phyloP scores from a whole-genome alignment of 2,113 vertebrate species.

The Callaeas wilsoni region DNA sequence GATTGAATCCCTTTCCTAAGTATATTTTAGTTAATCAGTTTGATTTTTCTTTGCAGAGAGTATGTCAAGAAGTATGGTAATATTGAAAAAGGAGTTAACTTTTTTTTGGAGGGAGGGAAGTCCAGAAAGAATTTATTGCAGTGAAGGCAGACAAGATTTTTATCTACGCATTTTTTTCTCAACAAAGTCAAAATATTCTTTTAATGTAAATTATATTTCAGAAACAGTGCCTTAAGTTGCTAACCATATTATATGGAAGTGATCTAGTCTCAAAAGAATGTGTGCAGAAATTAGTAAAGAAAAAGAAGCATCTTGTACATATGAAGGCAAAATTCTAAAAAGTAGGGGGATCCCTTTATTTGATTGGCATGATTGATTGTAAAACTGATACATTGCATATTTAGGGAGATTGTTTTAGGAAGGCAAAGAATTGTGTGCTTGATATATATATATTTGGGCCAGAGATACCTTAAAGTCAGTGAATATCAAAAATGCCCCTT shows the following conservation, averaged over 20 bases:
- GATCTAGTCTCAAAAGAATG: neutral
- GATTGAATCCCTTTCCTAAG: neutral
- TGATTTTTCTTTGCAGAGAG: neutral
- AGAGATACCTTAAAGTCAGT: neutral
- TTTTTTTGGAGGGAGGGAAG: fast-evolving
- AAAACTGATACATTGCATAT: neutral
- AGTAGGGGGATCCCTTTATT: neutral
- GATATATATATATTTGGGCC: neutral
- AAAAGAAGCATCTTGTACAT: neutral
- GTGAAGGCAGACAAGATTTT: neutral
- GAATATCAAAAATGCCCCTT: neutral
- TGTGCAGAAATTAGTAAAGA: neutral
- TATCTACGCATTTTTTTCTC: neutral
- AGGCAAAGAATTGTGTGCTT: neutral
- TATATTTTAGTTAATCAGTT: neutral
- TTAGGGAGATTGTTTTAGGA: neutral
- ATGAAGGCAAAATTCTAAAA: neutral
- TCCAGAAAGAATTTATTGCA: neutral
- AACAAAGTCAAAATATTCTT: neutral
- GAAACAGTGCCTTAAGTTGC: neutral
- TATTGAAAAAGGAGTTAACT: neutral
- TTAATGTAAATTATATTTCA: neutral
- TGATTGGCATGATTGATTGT: neutral
- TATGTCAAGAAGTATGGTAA: neutral
- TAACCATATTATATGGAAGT: neutral